A percentile compares a stretch with the other conserved stretches of the same genome.
Conservation (phyloP, 1,140 invertebrate genomes). For the Anoplolepis gracilipes region DNA sequence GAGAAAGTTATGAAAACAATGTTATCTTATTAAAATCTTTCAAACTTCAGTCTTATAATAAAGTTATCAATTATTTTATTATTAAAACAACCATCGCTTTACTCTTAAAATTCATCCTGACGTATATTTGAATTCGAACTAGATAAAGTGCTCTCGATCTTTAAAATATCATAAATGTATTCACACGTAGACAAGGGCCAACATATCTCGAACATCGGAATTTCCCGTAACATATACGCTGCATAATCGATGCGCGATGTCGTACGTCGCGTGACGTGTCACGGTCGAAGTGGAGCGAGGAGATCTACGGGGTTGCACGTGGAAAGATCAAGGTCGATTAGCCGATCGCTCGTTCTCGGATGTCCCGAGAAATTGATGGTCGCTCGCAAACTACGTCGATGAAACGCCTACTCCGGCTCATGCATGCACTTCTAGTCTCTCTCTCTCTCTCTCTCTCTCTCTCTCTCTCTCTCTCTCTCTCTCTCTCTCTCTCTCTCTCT, state of each 20-base stretch:
- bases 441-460: background rate
- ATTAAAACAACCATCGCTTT: background rate
- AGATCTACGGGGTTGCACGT: conserved; percentile 32
- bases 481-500: conserved; percentile 4
- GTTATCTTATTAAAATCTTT: background rate
- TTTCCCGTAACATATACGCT: conserved; percentile 26
- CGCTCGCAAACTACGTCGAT: conserved; percentile 55
- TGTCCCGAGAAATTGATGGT: conserved; percentile 62
- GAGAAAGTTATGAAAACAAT: background rate
- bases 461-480: background rate
- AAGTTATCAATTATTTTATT: conserved; percentile 16
- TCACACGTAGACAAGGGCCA: background rate
- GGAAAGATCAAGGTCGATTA: conserved; percentile 55
- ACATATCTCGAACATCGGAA: conserved; percentile 19
- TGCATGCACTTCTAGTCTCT: conserved; percentile 23
- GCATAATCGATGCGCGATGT: conserved; percentile 38
- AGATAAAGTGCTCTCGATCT: background rate
- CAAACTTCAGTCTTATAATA: conserved; percentile 2
- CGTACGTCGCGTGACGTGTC: conserved; percentile 30
- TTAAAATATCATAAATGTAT: background rate
- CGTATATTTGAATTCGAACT: background rate
- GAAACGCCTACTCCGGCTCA: conserved; percentile 51
- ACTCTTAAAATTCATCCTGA: background rate
- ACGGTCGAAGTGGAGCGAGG: background rate
- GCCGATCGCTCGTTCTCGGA: conserved; percentile 53